These are phyloP conservation scores for Ahaetulla prasina DNA, from an alignment of 2,113 vertebrate species.

Conservation along the genomic window DNA sequence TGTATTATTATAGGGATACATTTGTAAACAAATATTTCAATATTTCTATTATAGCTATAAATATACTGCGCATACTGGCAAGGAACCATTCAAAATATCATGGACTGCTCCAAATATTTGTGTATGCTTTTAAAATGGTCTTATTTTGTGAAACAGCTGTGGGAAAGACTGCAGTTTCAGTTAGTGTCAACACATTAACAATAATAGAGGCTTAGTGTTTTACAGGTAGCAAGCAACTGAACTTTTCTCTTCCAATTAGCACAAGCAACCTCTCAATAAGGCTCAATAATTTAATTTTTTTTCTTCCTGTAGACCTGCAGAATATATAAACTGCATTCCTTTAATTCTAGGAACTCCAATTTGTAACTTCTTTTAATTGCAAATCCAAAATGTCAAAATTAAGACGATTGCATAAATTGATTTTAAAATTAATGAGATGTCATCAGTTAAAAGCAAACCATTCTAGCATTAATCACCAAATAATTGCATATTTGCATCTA, in stretches of 20 bases:
- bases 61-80: background rate
- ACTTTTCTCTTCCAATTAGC: background rate
- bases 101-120: background rate
- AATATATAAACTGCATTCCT: fast-evolving
- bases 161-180: background rate
- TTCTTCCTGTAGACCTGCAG: background rate
- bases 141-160: background rate
- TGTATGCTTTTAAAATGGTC: background rate
- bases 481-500: background rate
- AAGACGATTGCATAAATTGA: background rate
- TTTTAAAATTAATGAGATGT: background rate
- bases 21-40: background rate
- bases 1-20: background rate
- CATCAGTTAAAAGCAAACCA: background rate
- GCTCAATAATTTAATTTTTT: background rate
- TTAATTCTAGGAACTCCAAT: background rate
- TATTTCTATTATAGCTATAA: background rate
- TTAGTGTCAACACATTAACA: background rate
- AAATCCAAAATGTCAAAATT: background rate
- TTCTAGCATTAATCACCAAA: background rate
- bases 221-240: background rate
- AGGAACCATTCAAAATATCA: background rate
- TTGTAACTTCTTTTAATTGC: background rate
- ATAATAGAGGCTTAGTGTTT: background rate
- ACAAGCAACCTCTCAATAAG: background rate